Base-by-base conservation (phyloP, 1,140 invertebrate genomes). In the Papilio helenus region DNA sequence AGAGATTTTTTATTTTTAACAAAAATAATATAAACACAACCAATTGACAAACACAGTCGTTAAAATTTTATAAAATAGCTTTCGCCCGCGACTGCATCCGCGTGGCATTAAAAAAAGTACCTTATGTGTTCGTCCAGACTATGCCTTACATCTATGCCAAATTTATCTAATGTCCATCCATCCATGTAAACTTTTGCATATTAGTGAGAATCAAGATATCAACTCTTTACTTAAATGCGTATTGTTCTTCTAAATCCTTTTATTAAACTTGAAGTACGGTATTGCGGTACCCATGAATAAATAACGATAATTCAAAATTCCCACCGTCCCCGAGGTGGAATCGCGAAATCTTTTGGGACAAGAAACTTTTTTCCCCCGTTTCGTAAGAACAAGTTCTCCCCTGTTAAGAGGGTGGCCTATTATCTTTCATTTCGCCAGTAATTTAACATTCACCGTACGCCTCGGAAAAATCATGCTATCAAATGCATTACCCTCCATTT, bases 381-480 rank as follows among this genome's bases (percentile, higher is more conserved):
- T 86, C 88, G 86, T 84, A 85, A 79, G 81, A 82, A 79, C 84
- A 88, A 89, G 83, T 88, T 89, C 80, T 84, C 61, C 81, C 80
- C 84, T 81, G 85, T 89, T 89, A 89, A 90, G 87, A 89, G 86
- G 86, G 84, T 85, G 85, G 79, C 84, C 92, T 92, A 94, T 94
- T 94, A 93, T 94, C 91, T 94, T 93, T 94, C 91, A 94, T 94
- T 94, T 94, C 90, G 83, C 87, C 86, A 86, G 91, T 92, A 94
- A 94, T 94, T 94, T 94, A 92, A 93, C 92, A 93, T 93, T 94
- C 90, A 89, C 82, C 79, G 82, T 87, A 86, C 90, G 88, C 92
- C 86, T 85, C 87, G 85, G 83, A 87, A 90, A 89, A 93, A 92
- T 92, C 92, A 90, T 89, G 92, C 92, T 92, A 93, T 94, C 92